phyloP scores from a whole-genome alignment of 2,797 vertebrate genomes.

The Artibeus lituratus region DNA sequence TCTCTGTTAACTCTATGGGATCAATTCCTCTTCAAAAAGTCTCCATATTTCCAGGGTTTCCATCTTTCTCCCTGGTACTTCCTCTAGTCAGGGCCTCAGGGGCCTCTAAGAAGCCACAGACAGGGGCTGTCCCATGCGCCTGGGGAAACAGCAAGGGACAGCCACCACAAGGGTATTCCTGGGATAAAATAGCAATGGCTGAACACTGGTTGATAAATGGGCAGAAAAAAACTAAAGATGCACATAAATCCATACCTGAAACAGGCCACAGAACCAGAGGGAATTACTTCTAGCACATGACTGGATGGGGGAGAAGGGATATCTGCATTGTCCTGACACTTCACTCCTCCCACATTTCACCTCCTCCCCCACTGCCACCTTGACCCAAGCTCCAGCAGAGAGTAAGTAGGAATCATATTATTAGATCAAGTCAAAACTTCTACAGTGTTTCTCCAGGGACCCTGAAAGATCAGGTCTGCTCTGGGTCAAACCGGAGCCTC shows the following conservation, averaged over 20 bases:
- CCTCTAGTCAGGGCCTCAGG: not conserved
- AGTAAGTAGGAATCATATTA: not conserved
- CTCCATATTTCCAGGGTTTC: not conserved
- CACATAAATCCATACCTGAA: not conserved
- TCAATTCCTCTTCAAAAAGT: not conserved
- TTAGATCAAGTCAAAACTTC: not conserved
- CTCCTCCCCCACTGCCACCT: not conserved
- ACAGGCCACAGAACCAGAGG: not conserved
- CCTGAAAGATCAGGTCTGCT: slow-evolving; percentile 20
- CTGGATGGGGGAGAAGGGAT: not conserved
- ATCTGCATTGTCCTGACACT: not conserved
- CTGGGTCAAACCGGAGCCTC: not conserved
- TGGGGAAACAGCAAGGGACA: not conserved
- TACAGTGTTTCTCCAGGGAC: not conserved
- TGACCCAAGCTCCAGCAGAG: not conserved
- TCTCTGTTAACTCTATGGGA: not conserved
- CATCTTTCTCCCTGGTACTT: not conserved
- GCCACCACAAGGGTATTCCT: not conserved
- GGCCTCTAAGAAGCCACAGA: not conserved
- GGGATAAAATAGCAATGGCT: not conserved
- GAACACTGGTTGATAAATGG: not conserved
- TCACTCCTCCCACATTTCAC: too few species aligned
- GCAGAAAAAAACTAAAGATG: not conserved
- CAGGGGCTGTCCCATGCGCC: not conserved
- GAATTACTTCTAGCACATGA: not conserved